Evolutionary conservation across 2,888 invertebrate genomes (phyloP).

Genomic region (Dynastes maya): DNA sequence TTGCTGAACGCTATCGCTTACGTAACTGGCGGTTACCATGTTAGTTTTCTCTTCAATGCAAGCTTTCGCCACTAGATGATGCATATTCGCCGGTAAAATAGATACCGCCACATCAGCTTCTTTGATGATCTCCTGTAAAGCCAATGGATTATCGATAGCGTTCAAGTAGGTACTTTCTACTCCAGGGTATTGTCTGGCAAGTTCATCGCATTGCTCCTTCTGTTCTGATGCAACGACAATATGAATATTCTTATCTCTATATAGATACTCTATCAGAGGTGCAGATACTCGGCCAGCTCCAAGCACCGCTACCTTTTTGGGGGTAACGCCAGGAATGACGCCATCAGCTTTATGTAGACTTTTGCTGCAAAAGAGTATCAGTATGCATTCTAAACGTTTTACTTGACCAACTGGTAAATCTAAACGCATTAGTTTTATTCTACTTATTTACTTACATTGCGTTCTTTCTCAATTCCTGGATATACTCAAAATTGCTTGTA

Average conservation of each 20-base stretch:
- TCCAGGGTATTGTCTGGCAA: conserved; percentile 84
- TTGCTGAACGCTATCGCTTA: conserved; percentile 86
- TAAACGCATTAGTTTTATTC: conserved; percentile 33
- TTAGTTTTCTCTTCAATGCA: conserved; percentile 92
- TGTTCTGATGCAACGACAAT: conserved; percentile 81
- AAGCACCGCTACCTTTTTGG: conserved; percentile 86
- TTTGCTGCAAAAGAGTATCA: conserved; percentile 58
- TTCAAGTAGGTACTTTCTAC: conserved; percentile 88
- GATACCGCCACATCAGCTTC: conserved; percentile 87
- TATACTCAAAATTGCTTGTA: conserved; percentile 95
- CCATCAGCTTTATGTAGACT: conserved; percentile 66
- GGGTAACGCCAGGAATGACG: conserved; percentile 54
- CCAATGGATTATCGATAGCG: conserved; percentile 81
- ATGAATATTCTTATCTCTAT: conserved; percentile 85
- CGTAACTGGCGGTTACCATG: conserved; percentile 97
- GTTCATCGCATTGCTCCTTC: conserved; percentile 89
- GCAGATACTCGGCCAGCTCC: conserved; percentile 95
- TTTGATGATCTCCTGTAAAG: conserved; percentile 81
- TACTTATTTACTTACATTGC: conserved; percentile 61
- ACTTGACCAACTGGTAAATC: no score
- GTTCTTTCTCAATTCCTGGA: conserved; percentile 85
- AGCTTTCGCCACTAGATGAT: conserved; percentile 87
- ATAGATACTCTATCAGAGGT: conserved; percentile 95
- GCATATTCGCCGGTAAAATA: conserved; percentile 91
- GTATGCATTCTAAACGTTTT: no score